A percentile compares a stretch with the other conserved stretches of the same genome.
These are phyloP conservation scores for Lepeophtheirus nordmannii DNA, from an alignment of 2,888 invertebrate genomes.

Conservation along the genomic window DNA sequence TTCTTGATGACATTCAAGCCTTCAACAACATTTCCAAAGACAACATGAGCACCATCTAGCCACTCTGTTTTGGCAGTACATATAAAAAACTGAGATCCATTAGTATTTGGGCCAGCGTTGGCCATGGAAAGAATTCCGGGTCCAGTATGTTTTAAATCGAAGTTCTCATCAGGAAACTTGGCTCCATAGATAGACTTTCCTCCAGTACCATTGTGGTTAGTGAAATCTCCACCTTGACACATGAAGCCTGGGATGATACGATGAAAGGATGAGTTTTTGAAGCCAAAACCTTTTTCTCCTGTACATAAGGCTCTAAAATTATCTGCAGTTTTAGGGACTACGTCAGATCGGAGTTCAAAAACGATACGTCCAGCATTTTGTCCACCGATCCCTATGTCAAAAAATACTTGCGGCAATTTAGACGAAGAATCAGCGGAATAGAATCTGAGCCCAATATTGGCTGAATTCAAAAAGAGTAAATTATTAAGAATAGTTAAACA, in stretches of 20 bases:
- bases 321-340: conserved; percentile 27
- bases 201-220: conserved; percentile 27
- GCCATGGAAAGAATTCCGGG: conserved; percentile 28
- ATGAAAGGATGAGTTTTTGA: conserved; percentile 37
- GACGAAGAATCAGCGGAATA: background rate
- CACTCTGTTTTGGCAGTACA: conserved; percentile 26
- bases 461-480: too few relatives aligned
- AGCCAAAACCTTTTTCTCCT: conserved; percentile 84
- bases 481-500: too few relatives aligned
- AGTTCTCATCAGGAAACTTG: conserved; percentile 28
- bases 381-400: conserved; percentile 26
- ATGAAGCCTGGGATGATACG: conserved; percentile 28
- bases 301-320: conserved; percentile 66
- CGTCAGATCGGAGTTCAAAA: conserved; percentile 25
- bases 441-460: too few relatives aligned
- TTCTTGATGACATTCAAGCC: conserved; percentile 80
- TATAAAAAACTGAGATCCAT: conserved; percentile 28
- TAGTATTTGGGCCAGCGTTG: conserved; percentile 27
- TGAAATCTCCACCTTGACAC: conserved; percentile 28
- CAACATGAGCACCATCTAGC: conserved; percentile 28
- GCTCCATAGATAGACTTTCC: conserved; percentile 28
- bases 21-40: conserved; percentile 42
- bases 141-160: conserved; percentile 26
- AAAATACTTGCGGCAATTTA: conserved; percentile 24
- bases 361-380: conserved; percentile 26